Conservation (phyloP, 2,888 invertebrate species). For the Ecliptopera silaceata region DNA sequence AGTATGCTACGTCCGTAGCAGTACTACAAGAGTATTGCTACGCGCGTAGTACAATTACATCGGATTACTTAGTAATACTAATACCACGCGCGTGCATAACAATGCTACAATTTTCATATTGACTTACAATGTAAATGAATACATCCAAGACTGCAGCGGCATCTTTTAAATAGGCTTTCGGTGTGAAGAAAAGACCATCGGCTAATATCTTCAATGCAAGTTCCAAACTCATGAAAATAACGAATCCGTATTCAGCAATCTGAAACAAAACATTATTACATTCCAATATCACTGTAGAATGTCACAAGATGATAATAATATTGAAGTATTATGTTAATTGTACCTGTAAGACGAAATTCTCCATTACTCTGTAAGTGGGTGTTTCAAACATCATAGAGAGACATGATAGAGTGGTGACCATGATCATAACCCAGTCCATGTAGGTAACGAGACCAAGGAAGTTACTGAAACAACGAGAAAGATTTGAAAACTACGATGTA, state of each 20-base stretch:
- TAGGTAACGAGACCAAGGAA: conserved; percentile 98
- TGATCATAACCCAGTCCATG: conserved; percentile 99
- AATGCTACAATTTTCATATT: too few species aligned
- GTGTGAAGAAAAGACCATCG: conserved; percentile 99
- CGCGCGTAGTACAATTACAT: too few species aligned
- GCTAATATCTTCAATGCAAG: conserved; percentile 97
- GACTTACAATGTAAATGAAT: conserved; percentile 96
- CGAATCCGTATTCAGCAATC: conserved; percentile 98
- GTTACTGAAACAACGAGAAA: conserved; percentile 88
- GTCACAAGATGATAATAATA: not conserved
- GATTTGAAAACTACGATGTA: too few species aligned
- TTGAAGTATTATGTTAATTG: too few species aligned
- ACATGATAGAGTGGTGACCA: conserved; percentile 98
- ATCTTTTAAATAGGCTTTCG: conserved; percentile 99
- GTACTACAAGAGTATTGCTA: too few species aligned
- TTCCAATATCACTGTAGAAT: not conserved
- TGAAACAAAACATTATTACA: conserved; percentile 35
- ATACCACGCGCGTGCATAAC: too few species aligned
- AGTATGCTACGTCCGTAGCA: too few species aligned
- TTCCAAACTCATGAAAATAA: conserved; percentile 99
- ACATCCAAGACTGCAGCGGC: conserved; percentile 98
- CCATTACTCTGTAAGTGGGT: conserved; percentile 96
- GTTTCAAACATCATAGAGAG: conserved; percentile 99
- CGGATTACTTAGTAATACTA: too few species aligned
- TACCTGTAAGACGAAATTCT: conserved; percentile 93